Evolutionary conservation across 2,113 vertebrate species (phyloP), one percentile per base, ranked within the genome.

Genomic region (Otolemur garnettii): DNA sequence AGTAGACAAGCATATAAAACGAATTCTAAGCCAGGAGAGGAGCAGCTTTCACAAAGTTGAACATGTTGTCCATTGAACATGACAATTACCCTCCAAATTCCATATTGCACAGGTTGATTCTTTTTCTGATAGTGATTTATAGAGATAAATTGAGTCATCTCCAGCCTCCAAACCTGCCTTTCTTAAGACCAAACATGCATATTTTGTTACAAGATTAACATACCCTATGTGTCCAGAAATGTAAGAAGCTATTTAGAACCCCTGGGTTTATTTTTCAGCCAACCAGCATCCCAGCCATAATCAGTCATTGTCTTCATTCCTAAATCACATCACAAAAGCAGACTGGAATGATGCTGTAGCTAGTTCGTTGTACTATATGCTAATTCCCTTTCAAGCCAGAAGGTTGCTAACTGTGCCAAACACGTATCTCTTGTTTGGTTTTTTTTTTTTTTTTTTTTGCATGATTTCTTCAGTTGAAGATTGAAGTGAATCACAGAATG

Each of bases 391-490:
- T 83, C 80, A 93, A 89, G 77, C 57, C 92, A 96, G 86, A 97
- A 86, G 82, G 79, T 64, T 35, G 81, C 96, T 92, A 93, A 87
- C 35, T 55, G 22, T 78, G 71, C 75, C 59, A 97, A 94, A 50
- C 77, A 42, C 4, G 10, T 50, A 8, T 30, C n/a, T 81, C 74
- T 93, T 57, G 1, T 91, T 93, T 85, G 59, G 24, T 91, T 97
- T 96, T 95, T 97, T 79, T 64, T 97, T 92, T 75, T 91, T 97
- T 96, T 95, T 97, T 79, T 64, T 97, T 92, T 75, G 74, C 85
- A 93, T 53, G 75, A 69, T 94, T 92, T 87, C 82, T 87, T 85
- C 35, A 82, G 62, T 59, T 97, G 93, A 60, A 92, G 77, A 57
- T 87, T 95, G 93, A 97, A 92, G 92, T 97, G 95, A 98, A 83